Base-by-base conservation (phyloP, 1,140 invertebrate species). In the Diprion similis region DNA sequence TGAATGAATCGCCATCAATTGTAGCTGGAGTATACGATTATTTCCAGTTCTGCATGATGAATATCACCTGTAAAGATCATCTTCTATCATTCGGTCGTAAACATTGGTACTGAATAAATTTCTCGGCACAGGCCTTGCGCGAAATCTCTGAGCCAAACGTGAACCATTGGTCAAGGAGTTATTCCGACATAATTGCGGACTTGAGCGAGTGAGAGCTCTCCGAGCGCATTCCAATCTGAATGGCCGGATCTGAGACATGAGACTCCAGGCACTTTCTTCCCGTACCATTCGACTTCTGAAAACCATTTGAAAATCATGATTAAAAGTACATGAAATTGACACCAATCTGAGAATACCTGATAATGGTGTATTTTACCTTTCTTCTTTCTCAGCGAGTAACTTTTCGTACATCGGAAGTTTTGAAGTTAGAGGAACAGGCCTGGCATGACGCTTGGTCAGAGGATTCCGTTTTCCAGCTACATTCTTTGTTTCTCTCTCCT, bases 381-480 rank as follows among this genome's bases (percentile, higher is more conserved):
- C 90, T 81, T 93, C 92, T 83, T 93, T 92, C 74, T 92, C 91
- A 73, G 91, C 90, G 69, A 93, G 83, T 71, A 94, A 90, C 85
- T 92, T 93, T 79, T 94, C 90, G 74, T 92, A 94, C 2, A 93
- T 84, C 1, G 91, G 92, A 74, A 94, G 90, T 77, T 91, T 89
- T 0, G 92, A 93, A 72, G 92, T 91, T 19, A 93, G 90, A 6
- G 92, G 93, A 65, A 93, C 89, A n/a, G 92, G 91, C 78, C 90
- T 89, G 8, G 90, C 89, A 73, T 86, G 80, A 15, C 84, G 80
- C 76, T 86, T 87, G 66, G 82, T 88, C 10, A 75, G 72, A 17
- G 76, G 37, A 48, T 72, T 88, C 65, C 83, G 85, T 79, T 86
- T 89, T 70, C 85, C 89, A 78, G 84, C 78, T 47, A 85, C 81